Evolutionary conservation across 2,113 vertebrate genomes (phyloP).

Genomic region (Erinaceus europaeus): DNA sequence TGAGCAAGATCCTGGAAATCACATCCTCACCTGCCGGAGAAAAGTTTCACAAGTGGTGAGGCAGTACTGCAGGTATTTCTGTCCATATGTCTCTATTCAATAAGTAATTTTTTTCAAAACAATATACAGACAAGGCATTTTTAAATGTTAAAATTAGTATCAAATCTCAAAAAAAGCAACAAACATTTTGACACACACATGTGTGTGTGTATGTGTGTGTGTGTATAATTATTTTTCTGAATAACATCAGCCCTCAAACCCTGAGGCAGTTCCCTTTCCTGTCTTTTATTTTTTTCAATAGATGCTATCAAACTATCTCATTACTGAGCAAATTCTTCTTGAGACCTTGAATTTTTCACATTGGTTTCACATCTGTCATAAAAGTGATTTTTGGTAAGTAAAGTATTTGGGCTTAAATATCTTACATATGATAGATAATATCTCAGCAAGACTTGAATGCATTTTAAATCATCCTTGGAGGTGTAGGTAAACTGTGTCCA

Average conservation of each 20-base stretch:
- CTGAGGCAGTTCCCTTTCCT: neutral
- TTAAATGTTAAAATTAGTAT: neutral
- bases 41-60: too few relatives aligned
- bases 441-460: neutral
- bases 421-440: slow-evolving; percentile 8
- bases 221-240: neutral
- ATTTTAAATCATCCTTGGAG: slow-evolving; percentile 20
- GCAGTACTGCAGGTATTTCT: too few relatives aligned
- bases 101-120: too few relatives aligned
- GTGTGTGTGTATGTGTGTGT: too few relatives aligned
- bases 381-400: neutral
- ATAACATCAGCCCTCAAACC: neutral
- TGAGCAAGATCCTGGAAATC: too few relatives aligned
- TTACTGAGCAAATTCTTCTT: slow-evolving; percentile 24
- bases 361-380: slow-evolving; percentile 34
- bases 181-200: neutral
- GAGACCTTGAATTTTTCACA: slow-evolving; percentile 41
- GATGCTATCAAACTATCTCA: neutral
- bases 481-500: neutral
- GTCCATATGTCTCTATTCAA: too few relatives aligned
- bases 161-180: neutral
- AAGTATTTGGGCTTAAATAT: slow-evolving; percentile 18
- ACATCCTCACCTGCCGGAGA: too few relatives aligned
- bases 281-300: neutral
- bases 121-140: neutral